Conservation (phyloP, 2,888 invertebrate species). For the Rhopalosiphum nymphaeae region DNA sequence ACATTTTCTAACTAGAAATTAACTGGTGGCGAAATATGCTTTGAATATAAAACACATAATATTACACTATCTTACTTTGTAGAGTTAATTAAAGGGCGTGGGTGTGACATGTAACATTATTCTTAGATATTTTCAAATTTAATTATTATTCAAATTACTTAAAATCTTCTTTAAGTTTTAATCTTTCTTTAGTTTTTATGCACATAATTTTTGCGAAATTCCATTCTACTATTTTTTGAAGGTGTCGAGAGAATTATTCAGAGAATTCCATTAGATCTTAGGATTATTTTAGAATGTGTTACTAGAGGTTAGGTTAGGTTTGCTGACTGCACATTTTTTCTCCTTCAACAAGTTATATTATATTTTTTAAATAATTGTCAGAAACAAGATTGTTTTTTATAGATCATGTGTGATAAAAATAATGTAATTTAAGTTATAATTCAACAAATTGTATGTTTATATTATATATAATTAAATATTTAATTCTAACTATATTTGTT, state of each 20-base stretch:
- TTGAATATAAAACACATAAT: not conserved
- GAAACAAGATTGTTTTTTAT: not conserved
- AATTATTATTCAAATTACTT: constrained; percentile 10
- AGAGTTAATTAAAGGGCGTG: constrained; percentile 5
- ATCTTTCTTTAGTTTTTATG: too few species aligned
- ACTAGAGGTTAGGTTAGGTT: too few species aligned
- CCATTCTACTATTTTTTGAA: not conserved
- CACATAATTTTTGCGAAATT: not conserved
- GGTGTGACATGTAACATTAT: constrained; percentile 9
- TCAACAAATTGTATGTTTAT: not conserved
- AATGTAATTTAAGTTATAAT: not conserved
- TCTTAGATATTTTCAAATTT: not conserved
- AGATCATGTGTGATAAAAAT: not conserved
- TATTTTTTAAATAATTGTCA: not conserved
- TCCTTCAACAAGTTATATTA: not conserved
- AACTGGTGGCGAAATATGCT: not conserved
- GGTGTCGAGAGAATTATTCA: not conserved
- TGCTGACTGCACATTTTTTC: not conserved
- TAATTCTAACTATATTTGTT: not conserved
- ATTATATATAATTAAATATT: not conserved
- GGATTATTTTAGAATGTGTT: not conserved
- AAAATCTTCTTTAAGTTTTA: not conserved
- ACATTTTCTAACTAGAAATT: constrained; percentile 15
- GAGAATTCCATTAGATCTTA: not conserved
- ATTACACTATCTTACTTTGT: not conserved